Percentiles rank a stretch among this genome's conserved stretches.
These are phyloP conservation scores for Fundulus diaphanus DNA, from an alignment of 2,797 vertebrate species.

Conservation along the genomic window DNA sequence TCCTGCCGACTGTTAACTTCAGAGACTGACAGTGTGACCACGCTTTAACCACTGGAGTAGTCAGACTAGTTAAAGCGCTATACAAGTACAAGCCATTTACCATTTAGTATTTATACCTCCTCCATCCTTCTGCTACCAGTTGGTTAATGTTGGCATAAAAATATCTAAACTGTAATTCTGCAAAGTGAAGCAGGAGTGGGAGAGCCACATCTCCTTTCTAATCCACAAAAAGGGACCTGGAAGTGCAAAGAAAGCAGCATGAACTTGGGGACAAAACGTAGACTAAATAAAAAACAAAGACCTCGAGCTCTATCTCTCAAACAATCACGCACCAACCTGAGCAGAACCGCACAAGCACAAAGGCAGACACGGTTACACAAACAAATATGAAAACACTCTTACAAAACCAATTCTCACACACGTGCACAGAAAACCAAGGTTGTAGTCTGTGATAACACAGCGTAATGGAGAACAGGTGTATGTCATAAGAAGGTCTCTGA, in stretches of 20 bases:
- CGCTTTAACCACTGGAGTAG: not conserved
- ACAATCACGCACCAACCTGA: not conserved
- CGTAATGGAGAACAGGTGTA: constrained; percentile 80
- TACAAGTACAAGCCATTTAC: no score
- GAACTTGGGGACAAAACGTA: not conserved
- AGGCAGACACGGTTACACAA: constrained; percentile 26
- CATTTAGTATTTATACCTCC: no score
- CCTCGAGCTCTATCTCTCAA: constrained; percentile 1
- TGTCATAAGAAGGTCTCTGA: constrained; percentile 55
- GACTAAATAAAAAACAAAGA: constrained; percentile 32
- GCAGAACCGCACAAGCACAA: not conserved
- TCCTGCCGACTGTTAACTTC: not conserved
- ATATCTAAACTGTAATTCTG: not conserved
- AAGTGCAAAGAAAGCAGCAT: constrained; percentile 1
- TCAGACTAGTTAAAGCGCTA: no score
- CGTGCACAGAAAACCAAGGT: constrained; percentile 32
- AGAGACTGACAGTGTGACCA: not conserved
- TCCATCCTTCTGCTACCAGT: not conserved
- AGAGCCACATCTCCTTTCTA: not conserved
- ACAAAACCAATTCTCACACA: constrained; percentile 15
- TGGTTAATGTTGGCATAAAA: constrained; percentile 2
- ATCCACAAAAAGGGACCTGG: not conserved
- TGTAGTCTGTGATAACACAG: constrained; percentile 62
- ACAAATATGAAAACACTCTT: constrained; percentile 42
- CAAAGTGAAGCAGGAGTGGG: not conserved